Base-by-base conservation (phyloP, 2,888 invertebrate genomes). In the Heteromyza rotundicornis region DNA sequence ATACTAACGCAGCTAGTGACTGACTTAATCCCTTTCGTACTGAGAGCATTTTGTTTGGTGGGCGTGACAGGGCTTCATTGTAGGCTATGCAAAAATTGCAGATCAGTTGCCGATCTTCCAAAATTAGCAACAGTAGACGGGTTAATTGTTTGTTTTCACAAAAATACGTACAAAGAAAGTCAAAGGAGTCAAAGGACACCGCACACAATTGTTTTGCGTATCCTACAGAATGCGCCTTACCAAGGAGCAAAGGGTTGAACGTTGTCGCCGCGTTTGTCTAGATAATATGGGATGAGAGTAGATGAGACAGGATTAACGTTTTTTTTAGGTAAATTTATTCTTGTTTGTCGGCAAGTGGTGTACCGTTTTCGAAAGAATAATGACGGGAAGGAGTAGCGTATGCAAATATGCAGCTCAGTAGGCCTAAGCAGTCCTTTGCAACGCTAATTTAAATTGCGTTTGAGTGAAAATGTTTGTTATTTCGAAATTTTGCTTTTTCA, bases 101-200 rank as follows among this genome's bases (percentile, higher is more conserved):
- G 44, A 56, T 60, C 50, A 60, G 62, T 63, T 64, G 60, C 61
- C 56, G 54, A 60, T 47, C 35, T 20, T 60, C 63, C 53, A 66
- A 79, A 78, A 78, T 78, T 77, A 76, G 75, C 73, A 77, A 74
- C 74, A 68, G 73, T 70, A 73, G 75, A 76, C 75, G 70, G 70
- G 67, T 71, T 73, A 72, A 76, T 75, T 74, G 70, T 73, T 68
- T 63, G 49, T 53, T 53, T 64, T 64, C 47, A 58, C 62, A 20
- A 53, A 56, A 64, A 66, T 57, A 35, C 27, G 32, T 24, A 52
- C 44, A 50, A 64, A 60, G 27, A 44, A 54, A 16, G 53, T 12
- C 16, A 49, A 59, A 36, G 35, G 35, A 32, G 14, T 57, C 27
- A 60, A 62, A 60, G 54, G 20, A 23, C 40, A 63, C 64, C 60